Base-by-base conservation (phyloP, 2,888 invertebrate species). In the Eurois occulta region DNA sequence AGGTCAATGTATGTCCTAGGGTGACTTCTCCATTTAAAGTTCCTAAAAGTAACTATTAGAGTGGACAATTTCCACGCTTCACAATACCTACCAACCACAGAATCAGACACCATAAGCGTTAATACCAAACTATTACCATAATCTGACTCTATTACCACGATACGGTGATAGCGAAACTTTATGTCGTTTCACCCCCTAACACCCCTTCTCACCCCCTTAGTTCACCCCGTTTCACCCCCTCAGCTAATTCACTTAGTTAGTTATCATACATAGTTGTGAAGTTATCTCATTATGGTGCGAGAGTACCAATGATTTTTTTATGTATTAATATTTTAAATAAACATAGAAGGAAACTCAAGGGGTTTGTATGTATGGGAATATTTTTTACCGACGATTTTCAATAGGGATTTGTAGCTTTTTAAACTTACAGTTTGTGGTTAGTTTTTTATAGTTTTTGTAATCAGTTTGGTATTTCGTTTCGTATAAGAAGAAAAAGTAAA, bases 201-300 rank as follows among this genome's bases (percentile, higher is more conserved):
- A 21, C 24, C 78, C 72, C 78, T 52, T 75, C 69, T 48, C 75
- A 71, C 43, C 65, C 43, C 65, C 48, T 13, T 46, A 75, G 16
- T 72, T 38, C 10, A 80, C 52, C 60, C 67, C 68, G 32, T 66
- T 66, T 64, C 58, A 64, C 46, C 55, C 71, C 55, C 55, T 24
- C n/a, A 35, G 77, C 68, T 84, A 84, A 84, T 84, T 84, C 83
- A 84, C 80, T 84, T 80, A 76, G 68, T 80, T 81, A 72, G 68
- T 77, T 82, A 69, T 84, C 73, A 72, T 80, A 75, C 69, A 65
- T 82, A 83, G 84, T 84, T 84, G 46, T 48, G 62, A 80, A 84
- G 72, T 83, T 83, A 74, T 64, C 80, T 84, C 71, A 60, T 83
- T 83, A 79, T 62, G 60, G 6, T n/a, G 41, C 2, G 4, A 35